Evolutionary conservation across 2,797 vertebrate species (phyloP).

Genomic region (Buceros bicornis): DNA sequence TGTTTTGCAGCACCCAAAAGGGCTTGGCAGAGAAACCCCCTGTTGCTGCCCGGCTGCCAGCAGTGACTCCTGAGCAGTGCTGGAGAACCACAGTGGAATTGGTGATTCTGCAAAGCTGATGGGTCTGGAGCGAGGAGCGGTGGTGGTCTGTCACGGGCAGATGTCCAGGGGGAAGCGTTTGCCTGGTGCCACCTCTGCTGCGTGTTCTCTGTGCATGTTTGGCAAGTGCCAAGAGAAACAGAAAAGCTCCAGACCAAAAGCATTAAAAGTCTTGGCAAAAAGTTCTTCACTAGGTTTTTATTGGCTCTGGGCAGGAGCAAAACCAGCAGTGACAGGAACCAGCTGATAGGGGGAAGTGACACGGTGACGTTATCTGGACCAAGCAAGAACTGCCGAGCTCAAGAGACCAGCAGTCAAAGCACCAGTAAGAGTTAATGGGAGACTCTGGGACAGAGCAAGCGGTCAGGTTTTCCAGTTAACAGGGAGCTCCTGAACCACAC

Average conservation of each 20-base stretch:
- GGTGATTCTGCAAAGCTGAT: not conserved
- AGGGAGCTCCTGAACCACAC: not conserved
- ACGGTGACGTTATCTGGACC: not conserved
- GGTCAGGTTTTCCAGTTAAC: not conserved
- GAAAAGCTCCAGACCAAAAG: not conserved
- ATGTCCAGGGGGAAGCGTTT: rapidly evolving
- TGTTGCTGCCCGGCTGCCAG: not conserved
- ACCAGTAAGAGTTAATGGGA: not conserved
- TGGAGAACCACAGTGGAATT: no score
- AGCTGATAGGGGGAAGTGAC: not conserved
- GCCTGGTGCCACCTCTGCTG: not conserved
- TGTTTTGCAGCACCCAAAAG: not conserved
- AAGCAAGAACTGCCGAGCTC: not conserved
- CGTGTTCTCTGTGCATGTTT: rapidly evolving
- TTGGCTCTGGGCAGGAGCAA: not conserved
- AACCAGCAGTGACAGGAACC: not conserved
- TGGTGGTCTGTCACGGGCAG: not conserved
- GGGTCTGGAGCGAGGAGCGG: rapidly evolving
- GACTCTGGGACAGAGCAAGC: not conserved
- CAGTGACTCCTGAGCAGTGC: not conserved
- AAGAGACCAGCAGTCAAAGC: not conserved
- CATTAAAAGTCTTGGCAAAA: not conserved
- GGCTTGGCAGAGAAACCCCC: not conserved
- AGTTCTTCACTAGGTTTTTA: not conserved
- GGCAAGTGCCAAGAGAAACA: not conserved